Conservation (phyloP, 2,113 vertebrate species). For the Leptobrachium leishanense region DNA sequence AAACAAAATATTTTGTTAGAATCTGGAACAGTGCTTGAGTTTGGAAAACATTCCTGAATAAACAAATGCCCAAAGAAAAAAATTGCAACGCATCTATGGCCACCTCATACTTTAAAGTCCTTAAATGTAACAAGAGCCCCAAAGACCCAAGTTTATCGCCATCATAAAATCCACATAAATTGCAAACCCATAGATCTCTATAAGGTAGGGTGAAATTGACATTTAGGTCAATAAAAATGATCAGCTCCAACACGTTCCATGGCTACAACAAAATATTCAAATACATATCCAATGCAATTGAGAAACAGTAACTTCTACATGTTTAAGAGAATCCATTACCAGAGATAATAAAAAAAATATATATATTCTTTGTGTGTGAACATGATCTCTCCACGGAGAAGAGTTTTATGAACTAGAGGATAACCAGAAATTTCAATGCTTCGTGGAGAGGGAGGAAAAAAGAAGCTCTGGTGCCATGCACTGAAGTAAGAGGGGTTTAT, state of each 20-base stretch:
- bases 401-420: slow-evolving; percentile 6
- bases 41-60: too few relatives aligned
- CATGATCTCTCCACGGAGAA: slow-evolving; percentile 8
- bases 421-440: slow-evolving; percentile 7
- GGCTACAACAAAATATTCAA: slow-evolving; percentile 43
- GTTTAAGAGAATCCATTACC: slow-evolving; percentile 36
- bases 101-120: neutral
- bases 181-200: neutral
- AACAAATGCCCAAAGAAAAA: too few relatives aligned
- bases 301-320: slow-evolving; percentile 29
- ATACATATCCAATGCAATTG: slow-evolving; percentile 28
- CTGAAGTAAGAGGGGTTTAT: neutral
- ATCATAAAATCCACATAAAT: neutral
- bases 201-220: slow-evolving; percentile 9
- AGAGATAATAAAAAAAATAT: slow-evolving; percentile 33
- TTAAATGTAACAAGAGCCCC: neutral
- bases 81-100: too few relatives aligned
- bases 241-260: slow-evolving; percentile 28
- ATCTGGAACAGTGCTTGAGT: too few relatives aligned
- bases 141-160: slow-evolving; percentile 1
- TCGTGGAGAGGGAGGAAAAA: neutral
- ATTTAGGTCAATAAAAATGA: slow-evolving; percentile 21
- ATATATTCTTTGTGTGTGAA: slow-evolving; percentile 19
- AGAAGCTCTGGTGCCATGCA: slow-evolving; percentile 21
- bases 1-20: too few relatives aligned